Evolutionary conservation across 2,797 vertebrate species (phyloP), one percentile per base, ranked within the genome.

Genomic region (Macroramphosus scolopax): DNA sequence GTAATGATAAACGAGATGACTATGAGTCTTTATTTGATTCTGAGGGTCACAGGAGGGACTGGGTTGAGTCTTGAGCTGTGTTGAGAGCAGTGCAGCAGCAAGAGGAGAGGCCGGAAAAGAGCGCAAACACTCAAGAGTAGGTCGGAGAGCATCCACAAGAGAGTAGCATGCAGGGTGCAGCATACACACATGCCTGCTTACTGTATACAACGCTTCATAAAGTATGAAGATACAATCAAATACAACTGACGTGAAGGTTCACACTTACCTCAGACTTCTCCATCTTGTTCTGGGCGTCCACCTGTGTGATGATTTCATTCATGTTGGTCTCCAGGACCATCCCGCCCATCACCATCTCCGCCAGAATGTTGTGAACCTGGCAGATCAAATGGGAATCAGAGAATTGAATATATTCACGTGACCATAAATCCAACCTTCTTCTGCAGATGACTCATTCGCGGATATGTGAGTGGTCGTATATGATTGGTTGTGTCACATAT

Each of bases 301-400:
- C 96, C 62, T 98, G 96, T 17, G 87, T 95, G 75, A 98, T 96
- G 78, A 98, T 98, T 85, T 98, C 96, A 49, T 97, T 98, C 96
- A 98, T 98, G 75, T 98, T 98, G 56, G 96, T 98, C 88, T 98
- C 96, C 72, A 98, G 82, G 77, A 98, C 96, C 96, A 98, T 98
- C 61, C 96, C 96, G 5, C 96, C 96, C 96, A 98, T 98, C 76
- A 98, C 96, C 95, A 98, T 98, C 91, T 98, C 96, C 0, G 95
- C 94, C 85, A 98, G 88, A 72, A 98, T 98, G 83, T 97, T 96
- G 87, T 98, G 96, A 53, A 98, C 96, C 96, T 98, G 61, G 30
- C 16, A n/a, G 18, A 17, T 1, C 2, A n/a, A 11, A 17, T 14
- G 17, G 8, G 3, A 7, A 22, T 22, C 5, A 20, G 8, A 10